Evolutionary conservation across 2,797 vertebrate genomes (phyloP).

Genomic region (Austrolebias charrua): DNA sequence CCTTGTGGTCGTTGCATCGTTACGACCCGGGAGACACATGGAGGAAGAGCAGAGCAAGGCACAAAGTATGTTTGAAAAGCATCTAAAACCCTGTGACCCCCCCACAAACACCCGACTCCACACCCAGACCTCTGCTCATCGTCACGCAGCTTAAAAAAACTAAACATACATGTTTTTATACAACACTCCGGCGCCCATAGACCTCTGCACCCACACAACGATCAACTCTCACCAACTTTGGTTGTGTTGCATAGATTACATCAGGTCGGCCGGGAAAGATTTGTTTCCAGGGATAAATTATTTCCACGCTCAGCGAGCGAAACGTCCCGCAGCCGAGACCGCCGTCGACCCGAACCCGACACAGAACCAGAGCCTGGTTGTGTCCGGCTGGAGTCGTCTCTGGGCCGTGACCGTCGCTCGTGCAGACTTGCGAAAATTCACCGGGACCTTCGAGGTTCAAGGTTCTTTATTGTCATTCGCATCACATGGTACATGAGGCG

Average conservation of each 20-base stretch:
- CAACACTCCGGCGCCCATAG: slow-evolving; percentile 27
- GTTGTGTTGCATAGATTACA: slow-evolving; percentile 92
- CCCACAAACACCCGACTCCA: slow-evolving; percentile 24
- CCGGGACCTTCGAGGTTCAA: no score
- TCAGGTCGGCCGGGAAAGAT: slow-evolving; percentile 7
- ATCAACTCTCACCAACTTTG: slow-evolving; percentile 77
- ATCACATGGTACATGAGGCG: no score
- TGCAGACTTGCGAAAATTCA: no score
- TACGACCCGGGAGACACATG: slow-evolving; percentile 82
- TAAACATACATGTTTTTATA: slow-evolving; percentile 39
- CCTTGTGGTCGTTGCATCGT: slow-evolving; percentile 40
- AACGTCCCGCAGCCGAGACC: no score
- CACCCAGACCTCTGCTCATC: slow-evolving; percentile 36
- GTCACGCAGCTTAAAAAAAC: slow-evolving; percentile 67
- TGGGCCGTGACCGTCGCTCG: no score
- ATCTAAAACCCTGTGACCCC: slow-evolving; percentile 62
- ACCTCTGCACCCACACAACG: slow-evolving; percentile 77
- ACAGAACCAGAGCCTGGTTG: no score
- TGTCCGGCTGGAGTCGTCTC: no score
- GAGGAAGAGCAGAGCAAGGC: slow-evolving; percentile 91
- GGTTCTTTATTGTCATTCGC: no score
- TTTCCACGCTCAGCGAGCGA: no score
- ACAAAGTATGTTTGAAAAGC: slow-evolving; percentile 79
- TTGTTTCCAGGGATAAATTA: background rate
- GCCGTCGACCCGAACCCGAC: no score